phyloP scores from a whole-genome alignment of 2,797 vertebrate genomes.

The Xiphorhynchus erythropygius region DNA sequence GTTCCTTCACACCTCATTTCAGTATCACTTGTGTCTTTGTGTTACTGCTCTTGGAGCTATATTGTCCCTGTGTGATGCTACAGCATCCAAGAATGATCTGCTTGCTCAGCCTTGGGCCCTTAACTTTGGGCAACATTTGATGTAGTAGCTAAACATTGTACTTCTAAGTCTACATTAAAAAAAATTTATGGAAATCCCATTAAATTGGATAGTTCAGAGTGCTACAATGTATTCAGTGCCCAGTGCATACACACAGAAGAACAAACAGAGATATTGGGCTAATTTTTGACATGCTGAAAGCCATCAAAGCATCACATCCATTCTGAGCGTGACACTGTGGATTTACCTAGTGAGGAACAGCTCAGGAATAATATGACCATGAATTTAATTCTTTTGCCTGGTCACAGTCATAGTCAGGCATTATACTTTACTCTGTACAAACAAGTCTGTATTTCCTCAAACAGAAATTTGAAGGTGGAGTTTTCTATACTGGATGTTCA shows the following conservation, averaged over 20 bases:
- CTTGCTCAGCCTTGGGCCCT: constrained; percentile 7
- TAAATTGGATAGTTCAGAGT: neutral
- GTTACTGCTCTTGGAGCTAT: neutral
- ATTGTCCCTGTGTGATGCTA: neutral
- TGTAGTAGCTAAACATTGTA: neutral
- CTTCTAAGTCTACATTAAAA: neutral
- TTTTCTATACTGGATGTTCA: neutral
- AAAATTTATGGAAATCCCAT: neutral
- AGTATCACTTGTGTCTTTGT: neutral
- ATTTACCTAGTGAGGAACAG: neutral
- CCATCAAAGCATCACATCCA: neutral
- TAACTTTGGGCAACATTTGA: neutral
- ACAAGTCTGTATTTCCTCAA: neutral
- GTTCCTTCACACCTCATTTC: neutral
- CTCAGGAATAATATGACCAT: neutral
- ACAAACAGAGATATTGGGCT: neutral
- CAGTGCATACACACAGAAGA: neutral
- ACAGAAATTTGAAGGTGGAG: neutral
- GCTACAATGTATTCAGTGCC: neutral
- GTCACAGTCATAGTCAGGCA: neutral
- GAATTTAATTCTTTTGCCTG: neutral
- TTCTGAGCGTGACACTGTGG: neutral
- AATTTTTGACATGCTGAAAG: neutral
- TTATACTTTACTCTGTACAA: neutral
- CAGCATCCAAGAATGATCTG: neutral